Evolutionary conservation across 2,113 vertebrate genomes (phyloP).

Genomic region (Sprattus sprattus): DNA sequence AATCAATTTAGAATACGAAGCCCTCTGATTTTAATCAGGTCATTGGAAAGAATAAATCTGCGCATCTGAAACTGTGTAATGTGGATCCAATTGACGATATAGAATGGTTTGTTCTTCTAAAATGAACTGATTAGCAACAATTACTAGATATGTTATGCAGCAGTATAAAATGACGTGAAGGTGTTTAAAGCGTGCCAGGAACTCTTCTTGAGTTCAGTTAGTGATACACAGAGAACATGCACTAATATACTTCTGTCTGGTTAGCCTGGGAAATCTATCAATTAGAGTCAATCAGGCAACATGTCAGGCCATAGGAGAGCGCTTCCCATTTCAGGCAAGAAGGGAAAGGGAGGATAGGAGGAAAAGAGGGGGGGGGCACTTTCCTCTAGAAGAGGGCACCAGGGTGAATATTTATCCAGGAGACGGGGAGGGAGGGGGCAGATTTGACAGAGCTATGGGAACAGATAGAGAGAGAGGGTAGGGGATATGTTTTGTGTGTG

Average conservation of each 20-base stretch:
- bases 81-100: conserved; percentile 45
- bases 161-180: conserved; percentile 69
- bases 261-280: conserved; percentile 93
- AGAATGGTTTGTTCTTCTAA: conserved; percentile 42
- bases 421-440: conserved; percentile 43
- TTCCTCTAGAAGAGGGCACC: conserved; percentile 51
- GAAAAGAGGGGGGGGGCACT: conserved; percentile 47
- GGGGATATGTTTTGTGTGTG: conserved; percentile 29
- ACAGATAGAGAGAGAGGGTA: conserved; percentile 46
- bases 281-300: conserved; percentile 93
- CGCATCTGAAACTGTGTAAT: conserved; percentile 14
- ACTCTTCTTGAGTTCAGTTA: conserved; percentile 90
- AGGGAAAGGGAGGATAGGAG: conserved; percentile 61
- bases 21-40: conserved; percentile 29
- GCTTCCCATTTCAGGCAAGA: conserved; percentile 60
- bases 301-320: conserved; percentile 76
- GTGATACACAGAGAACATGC: conserved; percentile 83
- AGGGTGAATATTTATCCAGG: conserved; percentile 53
- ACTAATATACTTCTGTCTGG: conserved; percentile 84
- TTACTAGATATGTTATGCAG: conserved; percentile 23
- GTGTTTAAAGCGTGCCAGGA: conserved; percentile 75
- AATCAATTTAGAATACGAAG: conserved; percentile 43
- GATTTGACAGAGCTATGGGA: conserved; percentile 66
- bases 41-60: conserved; percentile 32
- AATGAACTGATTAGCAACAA: conserved; percentile 44